These are phyloP conservation scores for Lonchura striata DNA, from an alignment of 2,113 vertebrate genomes.

Conservation along the genomic window DNA sequence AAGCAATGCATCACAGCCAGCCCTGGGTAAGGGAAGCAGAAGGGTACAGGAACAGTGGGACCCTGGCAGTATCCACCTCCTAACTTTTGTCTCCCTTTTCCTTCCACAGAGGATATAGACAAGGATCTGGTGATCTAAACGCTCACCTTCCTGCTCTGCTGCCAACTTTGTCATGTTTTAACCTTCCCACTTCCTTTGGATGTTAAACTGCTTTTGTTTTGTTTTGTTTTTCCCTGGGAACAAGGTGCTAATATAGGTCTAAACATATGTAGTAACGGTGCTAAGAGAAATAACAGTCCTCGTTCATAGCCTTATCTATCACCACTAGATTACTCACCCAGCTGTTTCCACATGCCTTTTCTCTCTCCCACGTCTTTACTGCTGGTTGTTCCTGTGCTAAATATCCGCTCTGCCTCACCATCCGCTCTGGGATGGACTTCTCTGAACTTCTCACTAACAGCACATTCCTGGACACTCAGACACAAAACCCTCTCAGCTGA, in stretches of 20 bases:
- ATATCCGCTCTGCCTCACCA: neutral
- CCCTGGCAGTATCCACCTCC: neutral
- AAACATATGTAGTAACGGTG: constrained; percentile 86
- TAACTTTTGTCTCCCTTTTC: constrained; percentile 58
- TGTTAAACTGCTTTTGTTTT: constrained; percentile 72
- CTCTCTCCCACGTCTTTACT: neutral
- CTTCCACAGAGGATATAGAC: constrained; percentile 93
- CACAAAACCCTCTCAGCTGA: neutral
- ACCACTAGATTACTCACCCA: constrained; percentile 75
- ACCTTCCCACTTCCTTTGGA: constrained; percentile 63
- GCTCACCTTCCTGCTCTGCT: constrained; percentile 23
- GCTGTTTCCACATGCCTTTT: neutral
- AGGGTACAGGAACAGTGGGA: neutral
- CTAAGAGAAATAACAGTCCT: constrained; percentile 79
- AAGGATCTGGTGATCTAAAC: constrained; percentile 92
- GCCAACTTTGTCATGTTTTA: constrained; percentile 57
- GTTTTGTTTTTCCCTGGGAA: constrained; percentile 71
- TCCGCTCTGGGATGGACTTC: neutral
- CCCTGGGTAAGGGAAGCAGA: neutral
- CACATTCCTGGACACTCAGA: constrained; percentile 5
- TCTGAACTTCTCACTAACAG: constrained; percentile 10
- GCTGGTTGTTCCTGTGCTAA: constrained; percentile 13
- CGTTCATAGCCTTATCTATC: constrained; percentile 73
- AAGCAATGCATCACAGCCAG: neutral
- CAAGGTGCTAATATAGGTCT: constrained; percentile 90